Evolutionary conservation across 2,113 vertebrate genomes (phyloP).

Genomic region (Pimephales promelas): DNA sequence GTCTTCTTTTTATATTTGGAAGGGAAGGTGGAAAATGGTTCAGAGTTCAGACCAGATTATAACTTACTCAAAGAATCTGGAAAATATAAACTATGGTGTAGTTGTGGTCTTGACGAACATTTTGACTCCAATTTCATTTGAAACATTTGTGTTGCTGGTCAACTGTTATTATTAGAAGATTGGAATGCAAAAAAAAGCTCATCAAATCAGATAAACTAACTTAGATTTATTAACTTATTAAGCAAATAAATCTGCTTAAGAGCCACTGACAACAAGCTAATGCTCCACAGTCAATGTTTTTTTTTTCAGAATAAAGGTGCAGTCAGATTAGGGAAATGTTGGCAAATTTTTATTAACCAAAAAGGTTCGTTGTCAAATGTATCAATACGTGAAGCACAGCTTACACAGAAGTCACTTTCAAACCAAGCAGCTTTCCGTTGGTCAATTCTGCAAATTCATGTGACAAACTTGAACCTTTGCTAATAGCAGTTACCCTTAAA

Average conservation of each 20-base stretch:
- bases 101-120: constrained; percentile 8
- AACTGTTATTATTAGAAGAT: neutral
- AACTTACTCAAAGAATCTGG: neutral
- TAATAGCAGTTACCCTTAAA: too few relatives aligned
- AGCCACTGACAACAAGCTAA: too few relatives aligned
- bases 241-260: neutral
- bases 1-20: constrained; percentile 5
- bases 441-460: too few relatives aligned
- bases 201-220: neutral
- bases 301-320: too few relatives aligned
- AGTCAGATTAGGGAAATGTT: too few relatives aligned
- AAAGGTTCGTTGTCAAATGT: too few relatives aligned
- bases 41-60: constrained; percentile 11
- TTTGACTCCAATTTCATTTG: neutral
- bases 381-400: too few relatives aligned
- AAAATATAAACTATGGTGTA: constrained; percentile 14
- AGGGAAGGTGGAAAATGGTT: constrained; percentile 9
- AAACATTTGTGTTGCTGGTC: neutral
- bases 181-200: neutral
- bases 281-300: too few relatives aligned
- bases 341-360: too few relatives aligned
- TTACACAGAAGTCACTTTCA: too few relatives aligned
- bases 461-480: too few relatives aligned
- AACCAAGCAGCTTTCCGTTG: too few relatives aligned
- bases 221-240: neutral